phyloP scores from a whole-genome alignment of 2,888 invertebrate species.

The Phania funesta region DNA sequence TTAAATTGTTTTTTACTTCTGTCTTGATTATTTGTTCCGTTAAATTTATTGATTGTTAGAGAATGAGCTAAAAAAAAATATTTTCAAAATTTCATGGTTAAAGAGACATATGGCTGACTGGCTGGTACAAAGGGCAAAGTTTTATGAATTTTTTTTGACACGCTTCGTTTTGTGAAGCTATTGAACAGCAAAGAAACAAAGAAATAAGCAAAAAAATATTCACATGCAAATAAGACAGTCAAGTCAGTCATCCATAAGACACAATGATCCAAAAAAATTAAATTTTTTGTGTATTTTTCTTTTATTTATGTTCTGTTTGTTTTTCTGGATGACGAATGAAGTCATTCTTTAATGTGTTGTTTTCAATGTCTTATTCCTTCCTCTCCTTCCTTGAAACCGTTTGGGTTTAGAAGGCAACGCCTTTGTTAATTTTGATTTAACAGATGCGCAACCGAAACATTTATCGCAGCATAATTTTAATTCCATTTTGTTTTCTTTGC shows the following conservation, averaged over 20 bases:
- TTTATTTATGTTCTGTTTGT: neutral
- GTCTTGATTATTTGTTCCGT: conserved; percentile 9
- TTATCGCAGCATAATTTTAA: conserved; percentile 50
- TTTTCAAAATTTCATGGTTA: conserved; percentile 56
- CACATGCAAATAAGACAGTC: conserved; percentile 34
- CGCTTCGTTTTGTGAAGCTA: conserved; percentile 12
- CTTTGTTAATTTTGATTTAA: conserved; percentile 62
- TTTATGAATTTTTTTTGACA: conserved; percentile 23
- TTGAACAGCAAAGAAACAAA: conserved; percentile 10
- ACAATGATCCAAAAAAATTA: conserved; percentile 3
- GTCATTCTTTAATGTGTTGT: conserved; percentile 50
- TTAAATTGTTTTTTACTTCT: neutral
- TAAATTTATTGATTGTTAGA: conserved; percentile 47
- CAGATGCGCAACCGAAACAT: conserved; percentile 38
- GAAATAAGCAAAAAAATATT: conserved; percentile 23
- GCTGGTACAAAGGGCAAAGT: conserved; percentile 52
- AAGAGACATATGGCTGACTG: conserved; percentile 35
- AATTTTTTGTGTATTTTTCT: conserved; percentile 15
- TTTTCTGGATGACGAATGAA: conserved; percentile 61
- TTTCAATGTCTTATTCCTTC: neutral
- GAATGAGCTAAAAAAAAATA: neutral
- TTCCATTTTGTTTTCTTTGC: neutral
- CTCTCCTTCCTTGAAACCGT: conserved; percentile 32
- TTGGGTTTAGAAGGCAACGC: conserved; percentile 55
- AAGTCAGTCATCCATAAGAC: conserved; percentile 23